A percentile compares a stretch with the other conserved stretches of the same genome.
phyloP scores from a whole-genome alignment of 2,797 vertebrate genomes.

The Dromococcyx pavoninus region DNA sequence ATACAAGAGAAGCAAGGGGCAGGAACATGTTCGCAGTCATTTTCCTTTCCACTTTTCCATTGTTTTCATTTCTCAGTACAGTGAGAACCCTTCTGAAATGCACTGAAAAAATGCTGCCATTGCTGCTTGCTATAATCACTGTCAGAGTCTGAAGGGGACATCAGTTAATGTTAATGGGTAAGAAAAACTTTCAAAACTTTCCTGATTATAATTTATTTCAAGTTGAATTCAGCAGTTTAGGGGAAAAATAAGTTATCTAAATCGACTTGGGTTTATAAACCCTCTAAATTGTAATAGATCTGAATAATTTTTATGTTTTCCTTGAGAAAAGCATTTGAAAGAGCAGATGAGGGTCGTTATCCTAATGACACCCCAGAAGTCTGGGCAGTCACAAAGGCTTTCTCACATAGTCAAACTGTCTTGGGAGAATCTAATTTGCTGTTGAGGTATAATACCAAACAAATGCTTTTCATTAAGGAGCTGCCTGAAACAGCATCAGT shows the following conservation, averaged over 20 bases:
- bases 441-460: constrained; percentile 25
- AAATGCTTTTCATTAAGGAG: constrained; percentile 60
- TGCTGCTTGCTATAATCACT: not conserved
- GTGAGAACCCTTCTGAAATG: not conserved
- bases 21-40: not conserved
- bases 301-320: not conserved
- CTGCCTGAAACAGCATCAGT: constrained; percentile 8
- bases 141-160: not conserved
- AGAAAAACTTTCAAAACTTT: not conserved
- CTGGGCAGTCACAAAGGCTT: not conserved
- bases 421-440: constrained; percentile 37
- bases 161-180: not conserved
- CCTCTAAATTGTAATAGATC: not conserved
- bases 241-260: not conserved
- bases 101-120: not conserved
- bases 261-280: not conserved
- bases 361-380: not conserved
- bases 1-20: not conserved
- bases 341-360: not conserved
- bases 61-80: not conserved
- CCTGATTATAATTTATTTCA: not conserved
- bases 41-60: not conserved
- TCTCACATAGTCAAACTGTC: constrained; percentile 1
- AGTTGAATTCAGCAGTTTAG: not conserved
- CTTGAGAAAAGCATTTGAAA: not conserved